A percentile compares a stretch with the other conserved stretches of the same genome.
Evolutionary conservation across 2,888 invertebrate genomes (phyloP).

Genomic region (Parnassius glacialis): DNA sequence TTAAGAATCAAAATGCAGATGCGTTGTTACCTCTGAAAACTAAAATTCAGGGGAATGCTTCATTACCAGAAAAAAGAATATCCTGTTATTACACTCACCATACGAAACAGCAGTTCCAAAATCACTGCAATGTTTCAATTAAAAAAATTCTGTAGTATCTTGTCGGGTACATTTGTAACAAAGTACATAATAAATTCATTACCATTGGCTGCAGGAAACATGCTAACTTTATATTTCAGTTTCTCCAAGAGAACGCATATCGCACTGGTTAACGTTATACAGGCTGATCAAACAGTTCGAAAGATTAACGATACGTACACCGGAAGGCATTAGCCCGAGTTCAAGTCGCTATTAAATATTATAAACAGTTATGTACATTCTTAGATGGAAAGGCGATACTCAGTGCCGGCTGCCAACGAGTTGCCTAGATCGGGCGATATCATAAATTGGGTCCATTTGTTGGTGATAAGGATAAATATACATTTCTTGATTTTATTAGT

Average conservation of each 20-base stretch:
- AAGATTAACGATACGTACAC: constrained; percentile 40
- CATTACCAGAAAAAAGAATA: too few relatives aligned
- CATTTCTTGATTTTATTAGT: too few relatives aligned
- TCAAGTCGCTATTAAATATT: constrained; percentile 35
- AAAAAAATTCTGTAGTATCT: too few relatives aligned
- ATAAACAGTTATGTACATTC: constrained; percentile 37
- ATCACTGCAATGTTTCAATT: too few relatives aligned
- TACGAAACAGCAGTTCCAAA: too few relatives aligned
- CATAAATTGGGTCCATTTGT: constrained; percentile 40
- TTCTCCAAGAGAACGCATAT: constrained; percentile 26
- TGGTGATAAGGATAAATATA: not conserved
- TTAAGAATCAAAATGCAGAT: too few relatives aligned
- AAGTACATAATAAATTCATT: not conserved
- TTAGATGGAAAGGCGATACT: constrained; percentile 34
- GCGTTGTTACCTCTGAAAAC: too few relatives aligned
- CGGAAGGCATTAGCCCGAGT: constrained; percentile 43
- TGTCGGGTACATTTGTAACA: too few relatives aligned
- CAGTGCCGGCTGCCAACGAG: constrained; percentile 20
- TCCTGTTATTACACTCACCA: too few relatives aligned
- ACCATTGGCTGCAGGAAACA: not conserved
- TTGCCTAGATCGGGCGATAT: constrained; percentile 33
- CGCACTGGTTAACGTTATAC: constrained; percentile 22
- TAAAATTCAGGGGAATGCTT: too few relatives aligned
- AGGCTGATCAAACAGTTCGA: constrained; percentile 24
- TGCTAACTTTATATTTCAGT: not conserved